phyloP scores from a whole-genome alignment of 2,888 invertebrate genomes.

The Apodemia hepburni region DNA sequence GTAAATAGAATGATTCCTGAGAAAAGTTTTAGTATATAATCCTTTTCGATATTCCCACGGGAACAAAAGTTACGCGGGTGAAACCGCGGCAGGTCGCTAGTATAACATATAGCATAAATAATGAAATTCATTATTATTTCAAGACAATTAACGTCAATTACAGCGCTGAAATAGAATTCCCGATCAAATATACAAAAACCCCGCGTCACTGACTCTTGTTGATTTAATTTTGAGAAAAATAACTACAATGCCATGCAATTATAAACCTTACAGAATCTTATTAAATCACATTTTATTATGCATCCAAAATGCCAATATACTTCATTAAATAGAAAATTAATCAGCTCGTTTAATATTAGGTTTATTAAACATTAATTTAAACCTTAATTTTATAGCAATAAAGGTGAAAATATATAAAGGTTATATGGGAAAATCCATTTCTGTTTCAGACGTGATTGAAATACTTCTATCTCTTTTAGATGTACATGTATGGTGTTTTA shows the following conservation, averaged over 20 bases:
- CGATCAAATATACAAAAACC: constrained; percentile 12
- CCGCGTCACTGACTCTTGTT: constrained; percentile 7
- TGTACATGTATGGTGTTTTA: constrained; percentile 21
- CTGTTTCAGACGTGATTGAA: constrained; percentile 13
- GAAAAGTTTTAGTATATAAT: no score
- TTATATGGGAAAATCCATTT: constrained; percentile 10
- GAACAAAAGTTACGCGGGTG: no score
- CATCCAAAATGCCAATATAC: constrained; percentile 19
- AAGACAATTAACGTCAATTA: constrained; percentile 12
- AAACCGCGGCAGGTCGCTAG: no score
- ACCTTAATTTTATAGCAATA: constrained; percentile 6
- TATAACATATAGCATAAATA: no score
- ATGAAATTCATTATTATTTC: constrained; percentile 12
- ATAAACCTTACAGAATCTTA: neutral
- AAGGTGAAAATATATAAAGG: neutral
- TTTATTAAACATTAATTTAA: constrained; percentile 1
- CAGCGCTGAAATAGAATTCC: constrained; percentile 6
- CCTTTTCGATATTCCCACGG: no score
- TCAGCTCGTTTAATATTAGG: constrained; percentile 6
- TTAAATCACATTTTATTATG: constrained; percentile 16
- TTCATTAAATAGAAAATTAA: constrained; percentile 32
- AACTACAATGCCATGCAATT: neutral
- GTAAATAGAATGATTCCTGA: no score
- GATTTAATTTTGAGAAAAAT: constrained; percentile 14
- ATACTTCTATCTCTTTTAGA: constrained; percentile 34